Evolutionary conservation across 2,113 vertebrate genomes (phyloP).

Genomic region (Rallus limicola): DNA sequence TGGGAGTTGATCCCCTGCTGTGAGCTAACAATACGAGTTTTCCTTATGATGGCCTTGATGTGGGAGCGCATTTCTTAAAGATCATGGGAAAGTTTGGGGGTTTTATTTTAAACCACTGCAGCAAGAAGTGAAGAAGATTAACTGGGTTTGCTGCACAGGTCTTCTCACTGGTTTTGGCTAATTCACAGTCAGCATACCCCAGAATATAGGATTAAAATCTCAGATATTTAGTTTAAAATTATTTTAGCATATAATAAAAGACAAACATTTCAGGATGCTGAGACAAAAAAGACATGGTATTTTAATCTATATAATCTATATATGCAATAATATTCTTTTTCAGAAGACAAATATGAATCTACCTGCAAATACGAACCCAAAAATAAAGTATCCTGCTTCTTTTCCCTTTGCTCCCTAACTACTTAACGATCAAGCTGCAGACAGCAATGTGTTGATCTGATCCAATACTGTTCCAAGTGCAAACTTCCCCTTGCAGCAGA

Average conservation of each 20-base stretch:
- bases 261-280: background rate
- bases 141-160: background rate
- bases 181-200: background rate
- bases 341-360: background rate
- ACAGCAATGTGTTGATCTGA: background rate
- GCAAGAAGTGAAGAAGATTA: slow-evolving; percentile 9
- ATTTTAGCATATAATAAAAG: background rate
- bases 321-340: background rate
- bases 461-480: background rate
- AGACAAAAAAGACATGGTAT: background rate
- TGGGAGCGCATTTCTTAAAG: slow-evolving; percentile 14
- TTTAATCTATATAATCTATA: background rate
- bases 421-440: background rate
- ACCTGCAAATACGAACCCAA: background rate
- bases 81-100: slow-evolving; percentile 25
- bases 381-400: background rate
- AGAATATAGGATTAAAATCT: background rate
- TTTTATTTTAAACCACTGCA: slow-evolving; percentile 40
- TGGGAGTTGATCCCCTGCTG: background rate
- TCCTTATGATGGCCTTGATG: background rate
- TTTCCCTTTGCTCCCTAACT: background rate
- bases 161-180: background rate
- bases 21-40: slow-evolving; percentile 44
- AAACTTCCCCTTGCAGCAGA: background rate
- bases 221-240: background rate